These are phyloP conservation scores for Thripadectes ignobilis DNA, from an alignment of 2,797 vertebrate species.

Conservation along the genomic window DNA sequence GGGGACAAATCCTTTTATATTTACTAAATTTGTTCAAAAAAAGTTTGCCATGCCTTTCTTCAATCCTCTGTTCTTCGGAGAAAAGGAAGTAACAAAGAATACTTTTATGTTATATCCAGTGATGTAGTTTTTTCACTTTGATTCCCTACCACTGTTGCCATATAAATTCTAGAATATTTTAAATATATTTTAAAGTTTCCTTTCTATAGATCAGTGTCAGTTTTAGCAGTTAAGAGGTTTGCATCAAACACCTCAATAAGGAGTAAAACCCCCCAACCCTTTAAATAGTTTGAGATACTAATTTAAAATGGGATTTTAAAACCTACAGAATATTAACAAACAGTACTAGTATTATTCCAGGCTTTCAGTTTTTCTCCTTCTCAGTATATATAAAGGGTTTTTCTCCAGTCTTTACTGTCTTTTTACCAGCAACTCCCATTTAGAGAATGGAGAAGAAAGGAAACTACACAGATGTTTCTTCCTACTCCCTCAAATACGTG, in stretches of 20 bases:
- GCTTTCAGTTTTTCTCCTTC: not conserved
- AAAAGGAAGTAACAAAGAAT: not conserved
- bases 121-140: not conserved
- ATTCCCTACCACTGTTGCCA: not conserved
- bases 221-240: not conserved
- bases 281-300: not conserved
- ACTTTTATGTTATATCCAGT: not conserved
- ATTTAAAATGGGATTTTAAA: not conserved
- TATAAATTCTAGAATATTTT: not conserved
- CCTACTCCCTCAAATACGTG: fast-evolving
- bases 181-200: not conserved
- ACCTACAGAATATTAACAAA: not conserved
- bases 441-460: not conserved
- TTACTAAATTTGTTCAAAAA: not conserved
- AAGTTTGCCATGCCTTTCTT: not conserved
- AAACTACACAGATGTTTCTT: not conserved
- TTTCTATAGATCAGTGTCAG: not conserved
- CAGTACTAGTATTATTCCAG: not conserved
- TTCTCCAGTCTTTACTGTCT: not conserved
- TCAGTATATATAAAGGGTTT: not conserved
- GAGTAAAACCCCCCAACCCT: not conserved
- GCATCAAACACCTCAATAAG: not conserved
- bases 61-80: not conserved
- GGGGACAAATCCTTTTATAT: not conserved
- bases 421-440: not conserved